phyloP scores from a whole-genome alignment of 2,113 vertebrate species.

The Macrotus californicus region DNA sequence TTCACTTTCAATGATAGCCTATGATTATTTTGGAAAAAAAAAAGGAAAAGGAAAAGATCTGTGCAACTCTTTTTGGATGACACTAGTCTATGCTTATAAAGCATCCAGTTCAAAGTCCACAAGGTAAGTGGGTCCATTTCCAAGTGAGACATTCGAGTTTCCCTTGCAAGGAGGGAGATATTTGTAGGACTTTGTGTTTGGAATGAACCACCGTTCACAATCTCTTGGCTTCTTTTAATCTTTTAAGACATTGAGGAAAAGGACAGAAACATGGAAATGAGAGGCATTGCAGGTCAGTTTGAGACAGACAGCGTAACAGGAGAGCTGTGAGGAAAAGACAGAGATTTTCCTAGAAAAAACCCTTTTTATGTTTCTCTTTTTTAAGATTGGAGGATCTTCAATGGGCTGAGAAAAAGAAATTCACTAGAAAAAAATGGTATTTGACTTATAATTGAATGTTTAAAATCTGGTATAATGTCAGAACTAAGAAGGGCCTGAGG shows the following conservation, averaged over 20 bases:
- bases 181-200: neutral
- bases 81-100: neutral
- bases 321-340: neutral
- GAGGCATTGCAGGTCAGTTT: neutral
- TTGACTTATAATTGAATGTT: neutral
- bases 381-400: neutral
- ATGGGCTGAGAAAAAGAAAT: neutral
- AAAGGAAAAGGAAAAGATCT: neutral
- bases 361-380: neutral
- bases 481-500: neutral
- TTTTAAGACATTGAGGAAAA: neutral
- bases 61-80: neutral
- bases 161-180: neutral
- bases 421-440: conserved; percentile 25
- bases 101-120: neutral
- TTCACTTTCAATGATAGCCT: neutral
- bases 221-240: neutral
- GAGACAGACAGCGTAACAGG: neutral
- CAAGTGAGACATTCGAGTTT: neutral
- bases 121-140: neutral
- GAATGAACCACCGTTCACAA: neutral
- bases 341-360: neutral
- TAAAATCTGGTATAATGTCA: conserved; percentile 7
- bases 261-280: neutral
- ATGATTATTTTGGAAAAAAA: neutral